Evolutionary conservation across 2,797 vertebrate species (phyloP), one percentile per base, ranked within the genome.

Genomic region (Pipistrellus pygmaeus): DNA sequence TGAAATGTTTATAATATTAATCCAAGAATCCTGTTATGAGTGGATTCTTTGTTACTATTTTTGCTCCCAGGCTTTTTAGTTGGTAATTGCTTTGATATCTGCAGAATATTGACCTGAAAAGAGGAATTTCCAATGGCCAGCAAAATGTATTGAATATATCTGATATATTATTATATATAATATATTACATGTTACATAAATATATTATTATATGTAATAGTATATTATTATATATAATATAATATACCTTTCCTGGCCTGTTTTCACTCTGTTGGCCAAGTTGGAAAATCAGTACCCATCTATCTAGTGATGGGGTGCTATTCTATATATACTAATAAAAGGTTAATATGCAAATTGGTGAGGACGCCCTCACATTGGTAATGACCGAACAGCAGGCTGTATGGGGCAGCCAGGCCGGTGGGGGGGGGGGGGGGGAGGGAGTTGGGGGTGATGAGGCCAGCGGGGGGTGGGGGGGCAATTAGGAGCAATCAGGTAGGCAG

Each of bases 41-140:
- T 92, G 23, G 17, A 51, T 84, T 92, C 46, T 85, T 96, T 88
- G 81, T 91, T 25, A 68, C 68, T 91, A 83, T 91, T 93, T 93
- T 97, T 95, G 38, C 17, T 87, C 15, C 41, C 8, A 69, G 1
- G 23, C 7, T 86, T 71, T 64, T 90, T 85, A 80, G 20, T 82
- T 93, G 35, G n/a, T 53, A 41, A 60, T 95, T 92, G 62, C 35
- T 81, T 84, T 92, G 17, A 71, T 91, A 87, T 64, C 53, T 94
- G 71, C 6, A 69, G 38, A 88, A 72, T 92, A 90, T 0, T 95
- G 73, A 95, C 85, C 57, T 92, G 64, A 20, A 75, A 91, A 84
- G 76, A 87, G 62, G 44, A 90, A 90, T 95, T 95, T 83, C 62
- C n/a, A 94, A 68, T 53, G 23, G 21, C 35, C 23, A 84, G 71